Evolutionary conservation across 2,797 vertebrate genomes (phyloP).

Genomic region (Onychomys torridus): DNA sequence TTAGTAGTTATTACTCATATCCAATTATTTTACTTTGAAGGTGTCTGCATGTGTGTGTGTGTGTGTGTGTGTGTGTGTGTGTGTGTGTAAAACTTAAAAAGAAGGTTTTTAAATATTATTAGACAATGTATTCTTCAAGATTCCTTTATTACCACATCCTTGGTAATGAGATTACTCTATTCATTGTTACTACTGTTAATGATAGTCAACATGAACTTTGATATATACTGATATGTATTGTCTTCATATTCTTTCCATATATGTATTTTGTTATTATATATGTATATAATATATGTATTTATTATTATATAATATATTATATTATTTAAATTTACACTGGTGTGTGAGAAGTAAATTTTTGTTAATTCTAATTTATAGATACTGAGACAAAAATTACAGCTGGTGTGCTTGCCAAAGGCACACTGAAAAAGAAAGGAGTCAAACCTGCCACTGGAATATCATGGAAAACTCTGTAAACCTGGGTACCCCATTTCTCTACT

Average conservation of each 20-base stretch:
- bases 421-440: not conserved
- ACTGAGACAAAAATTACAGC: not conserved
- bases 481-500: not conserved
- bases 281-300: not conserved
- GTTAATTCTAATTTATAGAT: not conserved
- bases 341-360: not conserved
- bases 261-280: not conserved
- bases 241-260: not conserved
- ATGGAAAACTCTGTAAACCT: not conserved
- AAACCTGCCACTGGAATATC: not conserved
- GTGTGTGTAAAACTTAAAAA: not conserved
- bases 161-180: not conserved
- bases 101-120: not conserved
- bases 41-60: too few relatives aligned
- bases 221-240: not conserved
- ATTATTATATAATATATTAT: too few relatives aligned
- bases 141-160: not conserved
- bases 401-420: not conserved
- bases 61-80: too few relatives aligned
- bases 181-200: not conserved
- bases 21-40: constrained; percentile 57
- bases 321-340: not conserved
- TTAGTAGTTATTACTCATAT: not conserved
- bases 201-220: not conserved
- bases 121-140: not conserved